Evolutionary conservation across 1,140 invertebrate species (phyloP).

Genomic region (Drosophila lowei): DNA sequence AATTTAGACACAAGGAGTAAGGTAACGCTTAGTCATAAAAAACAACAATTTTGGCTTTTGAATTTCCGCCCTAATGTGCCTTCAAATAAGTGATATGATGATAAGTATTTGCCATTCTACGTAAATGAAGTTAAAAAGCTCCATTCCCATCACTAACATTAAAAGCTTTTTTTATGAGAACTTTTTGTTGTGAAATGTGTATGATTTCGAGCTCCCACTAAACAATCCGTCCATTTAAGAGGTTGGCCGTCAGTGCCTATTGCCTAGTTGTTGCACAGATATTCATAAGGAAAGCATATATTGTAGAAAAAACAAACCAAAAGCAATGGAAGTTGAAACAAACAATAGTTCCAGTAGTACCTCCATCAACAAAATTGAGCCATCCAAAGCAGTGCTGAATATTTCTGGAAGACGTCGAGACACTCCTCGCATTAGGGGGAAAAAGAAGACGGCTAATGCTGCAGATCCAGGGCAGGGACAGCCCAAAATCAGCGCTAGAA

Average conservation of each 20-base stretch:
- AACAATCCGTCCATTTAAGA: constrained; percentile 18
- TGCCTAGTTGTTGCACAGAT: constrained; percentile 1
- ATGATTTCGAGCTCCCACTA: constrained; percentile 2
- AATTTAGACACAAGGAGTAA: too few relatives aligned
- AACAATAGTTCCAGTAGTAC: neutral
- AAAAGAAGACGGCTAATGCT: constrained; percentile 17
- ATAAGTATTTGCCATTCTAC: constrained; percentile 7
- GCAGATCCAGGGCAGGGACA: neutral
- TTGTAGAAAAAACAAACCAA: neutral
- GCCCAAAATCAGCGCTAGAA: constrained; percentile 7
- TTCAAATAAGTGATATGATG: too few relatives aligned
- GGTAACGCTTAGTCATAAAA: too few relatives aligned
- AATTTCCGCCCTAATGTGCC: constrained; percentile 1
- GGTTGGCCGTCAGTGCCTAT: too few relatives aligned
- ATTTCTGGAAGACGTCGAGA: constrained; percentile 16
- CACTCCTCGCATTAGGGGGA: constrained; percentile 13
- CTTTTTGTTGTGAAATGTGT: constrained; percentile 19
- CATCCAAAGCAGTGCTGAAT: constrained; percentile 12
- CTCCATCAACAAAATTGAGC: neutral
- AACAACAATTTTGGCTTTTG: too few relatives aligned
- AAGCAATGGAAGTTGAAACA: constrained; percentile 4
- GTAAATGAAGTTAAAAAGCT: neutral
- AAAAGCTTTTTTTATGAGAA: neutral
- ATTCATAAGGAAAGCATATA: neutral
- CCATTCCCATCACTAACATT: neutral